These are phyloP conservation scores for Urocolius indicus DNA, from an alignment of 2,113 vertebrate genomes.

Conservation along the genomic window DNA sequence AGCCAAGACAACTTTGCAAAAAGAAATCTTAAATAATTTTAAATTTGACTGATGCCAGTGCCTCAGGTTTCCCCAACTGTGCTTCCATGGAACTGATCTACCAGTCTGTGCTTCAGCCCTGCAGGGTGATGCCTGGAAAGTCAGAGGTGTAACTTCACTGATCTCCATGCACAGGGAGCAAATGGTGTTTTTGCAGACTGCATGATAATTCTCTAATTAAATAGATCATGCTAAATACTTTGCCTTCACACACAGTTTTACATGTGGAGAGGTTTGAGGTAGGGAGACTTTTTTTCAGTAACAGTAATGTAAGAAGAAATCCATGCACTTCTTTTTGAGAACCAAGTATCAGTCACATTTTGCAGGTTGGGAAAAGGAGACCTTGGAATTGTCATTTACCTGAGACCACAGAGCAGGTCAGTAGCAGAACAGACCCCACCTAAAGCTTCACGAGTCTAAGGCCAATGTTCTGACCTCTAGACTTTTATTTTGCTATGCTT, in stretches of 20 bases:
- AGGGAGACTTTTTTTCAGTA: background rate
- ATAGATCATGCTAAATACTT: background rate
- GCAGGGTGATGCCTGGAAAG: background rate
- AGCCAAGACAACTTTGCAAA: background rate
- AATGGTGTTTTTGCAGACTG: background rate
- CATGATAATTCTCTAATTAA: background rate
- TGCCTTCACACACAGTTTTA: rapidly evolving
- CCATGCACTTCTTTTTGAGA: background rate
- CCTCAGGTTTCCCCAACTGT: background rate
- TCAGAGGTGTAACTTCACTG: background rate
- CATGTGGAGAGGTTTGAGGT: background rate
- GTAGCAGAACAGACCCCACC: background rate
- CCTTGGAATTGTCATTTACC: background rate
- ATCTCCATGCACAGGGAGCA: background rate
- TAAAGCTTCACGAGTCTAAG: background rate
- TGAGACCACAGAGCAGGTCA: background rate
- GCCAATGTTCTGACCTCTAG: background rate
- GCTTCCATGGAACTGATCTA: background rate
- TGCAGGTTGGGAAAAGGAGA: background rate
- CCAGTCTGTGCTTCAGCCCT: background rate
- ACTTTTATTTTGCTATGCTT: background rate
- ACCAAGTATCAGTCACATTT: background rate
- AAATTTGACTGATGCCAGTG: background rate
- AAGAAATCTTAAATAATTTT: background rate
- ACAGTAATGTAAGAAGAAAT: background rate